phyloP scores from a whole-genome alignment of 1,140 invertebrate species.

The Parapsyche elsis region DNA sequence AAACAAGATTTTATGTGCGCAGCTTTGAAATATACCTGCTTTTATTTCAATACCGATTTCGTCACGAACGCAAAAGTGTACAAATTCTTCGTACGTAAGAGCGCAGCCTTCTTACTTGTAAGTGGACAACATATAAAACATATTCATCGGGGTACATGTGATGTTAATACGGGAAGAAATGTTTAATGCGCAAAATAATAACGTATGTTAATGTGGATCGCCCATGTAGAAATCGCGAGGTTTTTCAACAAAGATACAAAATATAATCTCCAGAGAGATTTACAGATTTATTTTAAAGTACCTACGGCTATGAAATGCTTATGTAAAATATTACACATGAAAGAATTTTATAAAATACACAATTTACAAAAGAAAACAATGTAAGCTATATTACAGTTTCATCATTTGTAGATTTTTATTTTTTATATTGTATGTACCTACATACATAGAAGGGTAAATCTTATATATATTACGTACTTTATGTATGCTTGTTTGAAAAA shows the following conservation, averaged over 20 bases:
- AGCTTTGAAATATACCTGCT: slow-evolving; percentile 3
- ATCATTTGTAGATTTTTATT: too few relatives aligned
- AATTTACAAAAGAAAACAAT: too few relatives aligned
- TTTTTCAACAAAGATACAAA: slow-evolving; percentile 44
- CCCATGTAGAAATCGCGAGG: slow-evolving; percentile 28
- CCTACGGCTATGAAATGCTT: too few relatives aligned
- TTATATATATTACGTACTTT: slow-evolving; percentile 45
- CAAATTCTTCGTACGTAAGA: background rate
- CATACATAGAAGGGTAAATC: slow-evolving; percentile 36
- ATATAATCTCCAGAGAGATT: slow-evolving; percentile 49
- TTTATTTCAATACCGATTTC: slow-evolving; percentile 22
- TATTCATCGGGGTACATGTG: background rate
- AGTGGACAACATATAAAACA: too few relatives aligned
- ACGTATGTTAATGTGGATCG: background rate
- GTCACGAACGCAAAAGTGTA: background rate
- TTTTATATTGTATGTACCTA: too few relatives aligned
- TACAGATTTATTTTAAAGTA: too few relatives aligned
- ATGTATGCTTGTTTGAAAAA: slow-evolving; percentile 3
- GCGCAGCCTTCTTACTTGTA: too few relatives aligned
- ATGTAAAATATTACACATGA: too few relatives aligned
- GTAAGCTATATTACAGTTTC: too few relatives aligned
- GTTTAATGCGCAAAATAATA: background rate
- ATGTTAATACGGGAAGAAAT: background rate
- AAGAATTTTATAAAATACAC: too few relatives aligned
- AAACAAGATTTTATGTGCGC: slow-evolving; percentile 9